These are phyloP conservation scores for Diadumene lineata DNA, from an alignment of 92 coral and sea anemone species.

Conservation along the genomic window DNA sequence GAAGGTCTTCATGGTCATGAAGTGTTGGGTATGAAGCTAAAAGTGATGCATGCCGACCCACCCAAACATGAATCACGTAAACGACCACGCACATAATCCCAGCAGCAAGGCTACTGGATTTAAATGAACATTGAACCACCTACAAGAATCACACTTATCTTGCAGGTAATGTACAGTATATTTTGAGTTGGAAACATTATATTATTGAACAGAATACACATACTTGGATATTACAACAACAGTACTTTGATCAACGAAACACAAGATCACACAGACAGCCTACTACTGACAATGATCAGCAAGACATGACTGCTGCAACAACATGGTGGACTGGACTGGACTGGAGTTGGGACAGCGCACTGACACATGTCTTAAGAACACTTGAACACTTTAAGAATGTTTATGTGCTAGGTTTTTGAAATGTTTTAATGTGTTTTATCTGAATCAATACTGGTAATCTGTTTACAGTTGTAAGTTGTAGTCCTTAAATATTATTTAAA, in stretches of 20 bases:
- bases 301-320: conserved; percentile 18
- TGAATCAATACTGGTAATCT: not conserved
- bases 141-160: conserved; percentile 22
- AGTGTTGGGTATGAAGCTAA: conserved; percentile 96
- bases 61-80: conserved; percentile 95
- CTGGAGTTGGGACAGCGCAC: conserved; percentile 8
- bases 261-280: conserved; percentile 29
- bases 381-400: conserved; percentile 14
- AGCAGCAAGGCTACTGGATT: not conserved
- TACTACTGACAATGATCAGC: conserved; percentile 20
- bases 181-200: conserved; percentile 32
- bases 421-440: conserved; percentile 3
- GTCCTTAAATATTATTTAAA: not conserved
- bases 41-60: conserved; percentile 98
- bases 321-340: conserved; percentile 30
- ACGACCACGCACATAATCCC: conserved; percentile 82
- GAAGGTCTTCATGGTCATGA: conserved; percentile 93
- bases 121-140: conserved; percentile 8
- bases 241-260: conserved; percentile 14
- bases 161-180: conserved; percentile 49
- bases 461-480: not conserved
- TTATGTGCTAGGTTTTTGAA: not conserved
- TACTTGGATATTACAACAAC: conserved; percentile 35
- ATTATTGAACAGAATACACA: conserved; percentile 33
- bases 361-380: conserved; percentile 7